These are phyloP conservation scores for Volucella inflata DNA, from an alignment of 2,888 invertebrate genomes.

Conservation along the genomic window DNA sequence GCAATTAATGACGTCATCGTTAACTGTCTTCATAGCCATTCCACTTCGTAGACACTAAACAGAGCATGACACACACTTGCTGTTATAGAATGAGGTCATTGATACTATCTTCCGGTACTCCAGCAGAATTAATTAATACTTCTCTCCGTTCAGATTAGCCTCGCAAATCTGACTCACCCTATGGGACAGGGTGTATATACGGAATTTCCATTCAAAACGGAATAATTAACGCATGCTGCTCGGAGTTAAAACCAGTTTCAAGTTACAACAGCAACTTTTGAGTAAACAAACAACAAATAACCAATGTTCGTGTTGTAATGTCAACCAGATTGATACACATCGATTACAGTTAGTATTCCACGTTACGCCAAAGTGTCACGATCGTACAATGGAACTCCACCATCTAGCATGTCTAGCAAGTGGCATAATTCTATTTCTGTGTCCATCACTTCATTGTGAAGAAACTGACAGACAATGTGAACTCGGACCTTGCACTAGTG, in stretches of 20 bases:
- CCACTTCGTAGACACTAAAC: too few species aligned
- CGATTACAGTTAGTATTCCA: slow-evolving; percentile 56
- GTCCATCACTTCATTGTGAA: slow-evolving; percentile 10
- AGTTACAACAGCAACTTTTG: slow-evolving; percentile 23
- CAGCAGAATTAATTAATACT: too few species aligned
- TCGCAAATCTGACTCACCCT: neutral
- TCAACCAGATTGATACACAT: slow-evolving; percentile 58
- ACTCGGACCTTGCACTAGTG: slow-evolving; percentile 52
- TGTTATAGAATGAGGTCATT: too few species aligned
- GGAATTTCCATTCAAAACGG: slow-evolving; percentile 54
- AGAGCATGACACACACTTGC: too few species aligned
- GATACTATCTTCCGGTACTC: too few species aligned
- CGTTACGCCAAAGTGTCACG: slow-evolving; percentile 57
- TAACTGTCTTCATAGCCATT: too few species aligned
- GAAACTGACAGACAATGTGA: slow-evolving; percentile 44
- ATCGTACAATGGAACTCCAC: slow-evolving; percentile 60
- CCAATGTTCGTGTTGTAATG: slow-evolving; percentile 52
- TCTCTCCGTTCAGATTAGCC: too few species aligned
- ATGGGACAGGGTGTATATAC: slow-evolving; percentile 4
- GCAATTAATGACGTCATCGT: too few species aligned
- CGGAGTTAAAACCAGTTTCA: slow-evolving; percentile 53
- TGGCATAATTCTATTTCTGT: slow-evolving; percentile 31
- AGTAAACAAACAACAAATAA: slow-evolving; percentile 42
- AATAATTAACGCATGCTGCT: slow-evolving; percentile 47
- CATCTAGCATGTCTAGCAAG: slow-evolving; percentile 19